These are phyloP conservation scores for Seriola dumerili DNA, from an alignment of 2,113 vertebrate species.

Conservation along the genomic window DNA sequence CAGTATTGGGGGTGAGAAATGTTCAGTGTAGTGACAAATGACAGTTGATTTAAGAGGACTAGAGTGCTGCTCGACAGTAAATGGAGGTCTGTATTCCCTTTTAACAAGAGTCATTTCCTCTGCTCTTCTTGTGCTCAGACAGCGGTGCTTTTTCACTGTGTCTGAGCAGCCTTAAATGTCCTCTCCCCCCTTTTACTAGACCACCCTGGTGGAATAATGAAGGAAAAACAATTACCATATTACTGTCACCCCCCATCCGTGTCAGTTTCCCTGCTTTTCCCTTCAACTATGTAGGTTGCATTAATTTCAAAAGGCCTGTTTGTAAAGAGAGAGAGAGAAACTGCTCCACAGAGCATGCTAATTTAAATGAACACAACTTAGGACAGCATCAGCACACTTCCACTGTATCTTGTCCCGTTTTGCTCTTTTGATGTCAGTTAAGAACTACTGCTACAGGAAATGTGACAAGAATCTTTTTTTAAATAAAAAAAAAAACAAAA, in stretches of 20 bases:
- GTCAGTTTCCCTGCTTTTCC: constrained; percentile 34
- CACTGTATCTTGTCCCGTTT: constrained; percentile 20
- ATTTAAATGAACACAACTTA: constrained; percentile 39
- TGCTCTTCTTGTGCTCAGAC: constrained; percentile 46
- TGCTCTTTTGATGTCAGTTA: constrained; percentile 46
- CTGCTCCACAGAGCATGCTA: constrained; percentile 15
- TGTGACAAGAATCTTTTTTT: not conserved
- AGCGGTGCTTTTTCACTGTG: constrained; percentile 40
- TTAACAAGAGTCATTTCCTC: constrained; percentile 65
- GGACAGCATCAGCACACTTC: constrained; percentile 28
- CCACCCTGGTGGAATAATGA: constrained; percentile 49
- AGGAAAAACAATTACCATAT: constrained; percentile 61
- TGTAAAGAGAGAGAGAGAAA: not conserved
- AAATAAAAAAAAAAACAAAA: no score
- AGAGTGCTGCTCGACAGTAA: constrained; percentile 53
- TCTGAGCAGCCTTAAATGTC: constrained; percentile 44
- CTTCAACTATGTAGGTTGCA: constrained; percentile 17
- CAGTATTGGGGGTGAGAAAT: constrained; percentile 43
- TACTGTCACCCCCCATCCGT: constrained; percentile 50
- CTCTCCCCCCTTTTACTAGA: constrained; percentile 22
- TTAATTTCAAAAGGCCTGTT: constrained; percentile 47
- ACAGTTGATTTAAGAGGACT: constrained; percentile 48
- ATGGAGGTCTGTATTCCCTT: constrained; percentile 60
- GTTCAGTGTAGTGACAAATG: constrained; percentile 25
- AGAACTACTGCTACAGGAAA: constrained; percentile 17